Percentiles rank a stretch among this genome's conserved stretches.
phyloP scores from a whole-genome alignment of 2,888 invertebrate genomes.

The Bombyx huttoni region DNA sequence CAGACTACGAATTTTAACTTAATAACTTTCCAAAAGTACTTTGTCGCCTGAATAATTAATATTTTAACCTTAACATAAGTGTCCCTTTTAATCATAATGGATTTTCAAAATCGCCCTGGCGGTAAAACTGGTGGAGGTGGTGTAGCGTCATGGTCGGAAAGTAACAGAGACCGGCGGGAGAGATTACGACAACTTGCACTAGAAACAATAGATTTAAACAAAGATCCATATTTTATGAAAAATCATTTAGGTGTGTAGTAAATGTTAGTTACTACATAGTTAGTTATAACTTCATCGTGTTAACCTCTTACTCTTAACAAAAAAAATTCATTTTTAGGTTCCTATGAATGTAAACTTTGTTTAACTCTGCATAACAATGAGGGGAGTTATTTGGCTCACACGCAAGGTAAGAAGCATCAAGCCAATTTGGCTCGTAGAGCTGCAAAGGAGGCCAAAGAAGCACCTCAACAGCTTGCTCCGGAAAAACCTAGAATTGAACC shows the following conservation, averaged over 20 bases:
- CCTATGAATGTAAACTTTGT: constrained; percentile 99
- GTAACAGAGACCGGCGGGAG: constrained; percentile 96
- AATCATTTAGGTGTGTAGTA: constrained; percentile 87
- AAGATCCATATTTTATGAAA: constrained; percentile 99
- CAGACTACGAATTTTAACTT: too few relatives aligned
- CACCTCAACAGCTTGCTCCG: constrained; percentile 93
- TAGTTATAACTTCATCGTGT: not conserved
- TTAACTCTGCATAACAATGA: constrained; percentile 99
- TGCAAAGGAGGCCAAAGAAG: constrained; percentile 98
- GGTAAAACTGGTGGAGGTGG: constrained; percentile 99
- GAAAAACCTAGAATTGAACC: constrained; percentile 98
- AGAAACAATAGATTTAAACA: constrained; percentile 98
- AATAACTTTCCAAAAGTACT: too few relatives aligned
- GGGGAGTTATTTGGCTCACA: constrained; percentile 98
- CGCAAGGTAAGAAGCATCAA: constrained; percentile 99
- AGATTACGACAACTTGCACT: constrained; percentile 95
- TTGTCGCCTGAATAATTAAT: too few relatives aligned
- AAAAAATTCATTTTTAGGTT: constrained; percentile 65
- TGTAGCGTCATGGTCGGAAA: constrained; percentile 98
- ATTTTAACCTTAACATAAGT: too few relatives aligned
- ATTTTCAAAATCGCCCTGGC: constrained; percentile 98
- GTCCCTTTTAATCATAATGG: constrained; percentile 75
- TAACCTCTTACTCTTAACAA: not conserved
- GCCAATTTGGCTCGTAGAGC: constrained; percentile 97
- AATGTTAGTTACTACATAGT: too few relatives aligned